Percentiles rank a stretch among this genome's conserved stretches.
Conservation (phyloP, 2,113 vertebrate genomes). For the Centropus bengalensis region DNA sequence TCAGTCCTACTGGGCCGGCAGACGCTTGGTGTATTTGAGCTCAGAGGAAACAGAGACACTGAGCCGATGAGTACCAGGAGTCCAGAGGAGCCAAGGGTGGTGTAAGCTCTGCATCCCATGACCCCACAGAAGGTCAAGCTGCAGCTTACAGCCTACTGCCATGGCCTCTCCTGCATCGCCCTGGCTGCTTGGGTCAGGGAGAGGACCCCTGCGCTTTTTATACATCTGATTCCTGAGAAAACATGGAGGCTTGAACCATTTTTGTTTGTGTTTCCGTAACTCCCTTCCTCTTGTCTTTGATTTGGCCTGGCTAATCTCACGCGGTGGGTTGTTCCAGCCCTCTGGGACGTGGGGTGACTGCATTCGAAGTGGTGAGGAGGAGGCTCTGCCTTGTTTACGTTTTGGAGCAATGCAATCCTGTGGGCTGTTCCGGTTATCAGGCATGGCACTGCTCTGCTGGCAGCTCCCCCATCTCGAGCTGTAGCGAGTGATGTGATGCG, state of each 20-base stretch:
- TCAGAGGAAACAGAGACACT: not conserved
- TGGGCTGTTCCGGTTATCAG: not conserved
- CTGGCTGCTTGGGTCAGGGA: not conserved
- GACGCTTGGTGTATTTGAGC: not conserved
- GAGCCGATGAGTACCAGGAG: not conserved
- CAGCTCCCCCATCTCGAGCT: slow-evolving; percentile 5
- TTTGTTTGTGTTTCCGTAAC: slow-evolving; percentile 21
- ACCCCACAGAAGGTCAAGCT: not conserved
- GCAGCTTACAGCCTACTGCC: not conserved
- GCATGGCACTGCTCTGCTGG: not conserved
- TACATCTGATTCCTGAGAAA: not conserved
- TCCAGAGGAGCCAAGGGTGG: rapidly evolving
- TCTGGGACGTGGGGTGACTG: not conserved
- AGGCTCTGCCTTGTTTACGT: not conserved
- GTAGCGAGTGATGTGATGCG: not conserved
- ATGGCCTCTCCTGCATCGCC: not conserved
- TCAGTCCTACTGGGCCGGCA: not conserved
- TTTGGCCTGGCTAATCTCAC: not conserved
- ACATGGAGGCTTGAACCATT: not conserved
- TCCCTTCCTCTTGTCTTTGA: not conserved
- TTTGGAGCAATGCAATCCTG: not conserved
- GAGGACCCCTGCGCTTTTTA: not conserved
- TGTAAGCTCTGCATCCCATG: not conserved
- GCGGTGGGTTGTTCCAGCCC: not conserved
- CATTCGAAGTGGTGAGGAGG: rapidly evolving